Conservation (phyloP, 2,888 invertebrate genomes). For the Colletes collaris region DNA sequence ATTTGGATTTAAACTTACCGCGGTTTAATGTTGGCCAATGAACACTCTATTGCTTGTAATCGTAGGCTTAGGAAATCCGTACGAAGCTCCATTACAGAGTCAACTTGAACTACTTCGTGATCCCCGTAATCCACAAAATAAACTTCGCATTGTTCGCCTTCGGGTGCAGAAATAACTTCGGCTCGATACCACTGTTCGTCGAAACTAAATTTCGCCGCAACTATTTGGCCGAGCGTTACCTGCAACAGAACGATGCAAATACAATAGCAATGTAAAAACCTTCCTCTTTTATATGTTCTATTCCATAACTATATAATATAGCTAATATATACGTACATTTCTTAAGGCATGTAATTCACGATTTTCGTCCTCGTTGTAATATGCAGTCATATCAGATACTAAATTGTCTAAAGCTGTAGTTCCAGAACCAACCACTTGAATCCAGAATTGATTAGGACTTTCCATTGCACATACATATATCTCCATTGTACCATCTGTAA, state of each 20-base stretch:
- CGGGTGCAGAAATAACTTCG: constrained; percentile 87
- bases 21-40: constrained; percentile 89
- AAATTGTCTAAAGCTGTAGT: constrained; percentile 91
- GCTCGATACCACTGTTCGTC: constrained; percentile 93
- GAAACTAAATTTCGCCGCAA: constrained; percentile 92
- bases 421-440: constrained; percentile 91
- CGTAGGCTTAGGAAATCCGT: constrained; percentile 90
- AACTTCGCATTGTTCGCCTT: constrained; percentile 87
- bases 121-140: constrained; percentile 96
- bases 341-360: constrained; percentile 85
- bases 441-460: constrained; percentile 92
- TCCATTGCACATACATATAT: constrained; percentile 94
- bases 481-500: constrained; percentile 86
- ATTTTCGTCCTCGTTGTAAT: constrained; percentile 88
- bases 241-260: constrained; percentile 68
- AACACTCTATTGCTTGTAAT: constrained; percentile 95
- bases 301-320: neutral
- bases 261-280: neutral
- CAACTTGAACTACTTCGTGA: constrained; percentile 87
- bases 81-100: constrained; percentile 89
- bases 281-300: neutral
- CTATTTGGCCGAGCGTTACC: constrained; percentile 90
- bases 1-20: constrained; percentile 73
- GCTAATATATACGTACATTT: constrained; percentile 72
- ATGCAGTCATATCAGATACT: constrained; percentile 92